phyloP scores from a whole-genome alignment of 2,797 vertebrate genomes.

The Salarias fasciatus region DNA sequence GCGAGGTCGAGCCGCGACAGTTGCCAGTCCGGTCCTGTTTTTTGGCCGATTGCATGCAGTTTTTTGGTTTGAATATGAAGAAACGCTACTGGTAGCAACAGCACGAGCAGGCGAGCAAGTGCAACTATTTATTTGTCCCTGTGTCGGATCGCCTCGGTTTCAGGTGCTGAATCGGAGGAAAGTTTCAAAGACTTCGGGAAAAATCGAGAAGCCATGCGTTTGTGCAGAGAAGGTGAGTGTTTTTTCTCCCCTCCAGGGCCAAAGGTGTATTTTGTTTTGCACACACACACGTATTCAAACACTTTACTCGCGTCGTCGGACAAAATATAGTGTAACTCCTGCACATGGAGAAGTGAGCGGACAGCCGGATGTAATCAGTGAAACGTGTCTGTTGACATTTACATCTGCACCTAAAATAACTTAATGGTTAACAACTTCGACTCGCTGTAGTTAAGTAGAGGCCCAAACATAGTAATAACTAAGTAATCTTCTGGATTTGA shows the following conservation, averaged over 20 bases:
- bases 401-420: constrained; percentile 48
- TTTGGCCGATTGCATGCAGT: constrained; percentile 83
- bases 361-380: constrained; percentile 35
- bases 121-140: constrained; percentile 82
- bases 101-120: constrained; percentile 80
- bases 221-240: constrained; percentile 97
- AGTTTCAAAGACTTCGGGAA: constrained; percentile 98
- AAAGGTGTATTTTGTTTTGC: constrained; percentile 76
- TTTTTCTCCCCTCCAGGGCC: constrained; percentile 43
- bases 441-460: constrained; percentile 25
- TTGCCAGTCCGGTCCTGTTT: constrained; percentile 72
- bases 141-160: constrained; percentile 73
- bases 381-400: constrained; percentile 54
- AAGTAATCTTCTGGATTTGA: neutral
- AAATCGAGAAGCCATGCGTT: constrained; percentile 97
- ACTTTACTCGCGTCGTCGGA: constrained; percentile 49
- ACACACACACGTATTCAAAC: constrained; percentile 52
- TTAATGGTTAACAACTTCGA: constrained; percentile 32
- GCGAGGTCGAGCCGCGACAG: constrained; percentile 68
- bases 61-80: constrained; percentile 79
- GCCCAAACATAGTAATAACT: constrained; percentile 11
- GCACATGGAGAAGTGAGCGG: constrained; percentile 24
- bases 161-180: constrained; percentile 95
- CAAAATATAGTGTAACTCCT: constrained; percentile 47
- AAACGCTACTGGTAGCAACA: constrained; percentile 81